Conservation (phyloP, 2,113 vertebrate species). For the Aphelocoma coerulescens region DNA sequence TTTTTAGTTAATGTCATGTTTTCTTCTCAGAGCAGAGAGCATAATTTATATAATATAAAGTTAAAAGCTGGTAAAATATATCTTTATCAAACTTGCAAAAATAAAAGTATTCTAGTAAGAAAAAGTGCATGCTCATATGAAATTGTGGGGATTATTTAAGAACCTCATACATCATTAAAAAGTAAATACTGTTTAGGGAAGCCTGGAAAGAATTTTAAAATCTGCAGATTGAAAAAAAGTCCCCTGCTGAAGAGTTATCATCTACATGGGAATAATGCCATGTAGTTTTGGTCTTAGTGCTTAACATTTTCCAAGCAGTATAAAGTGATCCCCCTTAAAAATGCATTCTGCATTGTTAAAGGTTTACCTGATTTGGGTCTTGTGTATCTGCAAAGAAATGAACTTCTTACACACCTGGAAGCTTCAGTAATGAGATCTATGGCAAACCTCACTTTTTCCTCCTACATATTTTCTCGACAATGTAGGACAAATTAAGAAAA, state of each 20-base stretch:
- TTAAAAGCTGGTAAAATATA: neutral
- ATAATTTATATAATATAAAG: neutral
- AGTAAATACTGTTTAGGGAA: neutral
- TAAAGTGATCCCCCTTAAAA: neutral
- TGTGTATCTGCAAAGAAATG: neutral
- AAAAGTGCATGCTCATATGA: neutral
- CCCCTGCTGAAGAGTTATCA: neutral
- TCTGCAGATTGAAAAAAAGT: neutral
- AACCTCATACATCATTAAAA: neutral
- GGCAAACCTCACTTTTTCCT: neutral
- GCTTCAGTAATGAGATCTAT: neutral
- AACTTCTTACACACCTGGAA: neutral
- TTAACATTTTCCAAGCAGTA: neutral
- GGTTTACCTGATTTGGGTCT: neutral
- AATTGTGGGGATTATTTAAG: neutral
- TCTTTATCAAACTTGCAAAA: neutral
- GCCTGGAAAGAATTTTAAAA: neutral
- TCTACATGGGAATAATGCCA: neutral
- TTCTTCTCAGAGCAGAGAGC: neutral
- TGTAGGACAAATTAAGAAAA: neutral
- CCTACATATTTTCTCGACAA: neutral
- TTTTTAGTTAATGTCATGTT: neutral
- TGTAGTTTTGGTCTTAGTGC: neutral
- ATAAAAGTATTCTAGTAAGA: neutral
- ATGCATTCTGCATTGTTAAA: neutral